Conservation (phyloP, 2,113 vertebrate species). For the Sander lucioperca region DNA sequence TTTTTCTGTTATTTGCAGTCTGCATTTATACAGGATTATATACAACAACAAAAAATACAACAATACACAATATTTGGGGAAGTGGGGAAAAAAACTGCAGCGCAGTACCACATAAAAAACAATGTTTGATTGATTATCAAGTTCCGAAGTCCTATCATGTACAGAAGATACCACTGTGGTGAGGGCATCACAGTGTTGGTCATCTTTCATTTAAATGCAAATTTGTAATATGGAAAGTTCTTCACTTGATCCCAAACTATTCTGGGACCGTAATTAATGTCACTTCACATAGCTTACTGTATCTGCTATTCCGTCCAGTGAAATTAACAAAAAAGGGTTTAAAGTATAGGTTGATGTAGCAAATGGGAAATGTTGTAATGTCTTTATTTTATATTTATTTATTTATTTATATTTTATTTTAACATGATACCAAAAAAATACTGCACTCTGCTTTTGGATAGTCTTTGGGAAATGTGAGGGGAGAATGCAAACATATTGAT, state of each 20-base stretch:
- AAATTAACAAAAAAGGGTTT: background rate
- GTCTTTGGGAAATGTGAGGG: too few relatives aligned
- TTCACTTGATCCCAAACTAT: background rate
- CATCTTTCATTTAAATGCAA: constrained; percentile 13
- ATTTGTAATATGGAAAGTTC: background rate
- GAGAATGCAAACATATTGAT: too few relatives aligned
- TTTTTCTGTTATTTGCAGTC: background rate
- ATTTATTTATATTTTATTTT: too few relatives aligned
- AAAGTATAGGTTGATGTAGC: too few relatives aligned
- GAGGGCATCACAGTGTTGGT: background rate
- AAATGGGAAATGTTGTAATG: too few relatives aligned
- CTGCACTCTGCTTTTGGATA: too few relatives aligned
- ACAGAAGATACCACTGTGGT: background rate
- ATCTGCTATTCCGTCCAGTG: background rate
- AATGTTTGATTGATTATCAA: background rate
- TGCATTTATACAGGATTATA: background rate
- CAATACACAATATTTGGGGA: background rate
- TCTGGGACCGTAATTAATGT: background rate
- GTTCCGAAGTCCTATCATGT: background rate
- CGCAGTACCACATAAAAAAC: background rate
- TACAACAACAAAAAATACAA: too few relatives aligned
- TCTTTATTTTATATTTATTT: too few relatives aligned
- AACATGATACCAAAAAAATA: too few relatives aligned
- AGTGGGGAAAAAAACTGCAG: too few relatives aligned
- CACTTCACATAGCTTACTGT: background rate